Evolutionary conservation across 2,888 invertebrate species (phyloP).

Genomic region (Nemurella pictetii): DNA sequence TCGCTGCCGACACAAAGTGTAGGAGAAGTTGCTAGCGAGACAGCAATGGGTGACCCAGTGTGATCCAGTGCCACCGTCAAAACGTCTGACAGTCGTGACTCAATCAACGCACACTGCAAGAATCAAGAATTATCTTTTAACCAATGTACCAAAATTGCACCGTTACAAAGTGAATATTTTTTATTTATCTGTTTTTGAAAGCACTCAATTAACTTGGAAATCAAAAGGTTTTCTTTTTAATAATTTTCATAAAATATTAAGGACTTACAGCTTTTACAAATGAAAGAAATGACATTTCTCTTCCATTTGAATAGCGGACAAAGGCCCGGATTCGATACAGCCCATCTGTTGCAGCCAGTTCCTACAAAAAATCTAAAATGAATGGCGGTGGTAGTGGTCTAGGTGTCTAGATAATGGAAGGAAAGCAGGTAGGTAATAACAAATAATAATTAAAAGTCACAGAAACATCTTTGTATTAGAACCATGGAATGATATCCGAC

Average conservation of each 20-base stretch:
- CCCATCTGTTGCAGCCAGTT: conserved; percentile 66
- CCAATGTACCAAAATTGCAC: no score
- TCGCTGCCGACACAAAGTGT: conserved; percentile 54
- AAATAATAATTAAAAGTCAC: no score
- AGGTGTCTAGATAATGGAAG: no score
- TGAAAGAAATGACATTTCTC: conserved; percentile 69
- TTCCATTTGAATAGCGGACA: conserved; percentile 68
- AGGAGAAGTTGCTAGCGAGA: conserved; percentile 60
- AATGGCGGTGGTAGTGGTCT: no score
- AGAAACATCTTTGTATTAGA: neutral
- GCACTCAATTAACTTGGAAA: no score
- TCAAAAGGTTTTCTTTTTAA: neutral
- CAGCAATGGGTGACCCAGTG: conserved; percentile 75
- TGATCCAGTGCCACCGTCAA: conserved; percentile 80
- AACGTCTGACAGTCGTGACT: conserved; percentile 75
- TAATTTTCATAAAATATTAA: no score
- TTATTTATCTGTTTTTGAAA: no score
- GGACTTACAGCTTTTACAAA: conserved; percentile 75
- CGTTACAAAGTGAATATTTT: conserved; percentile 2
- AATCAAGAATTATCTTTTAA: no score
- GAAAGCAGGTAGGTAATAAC: no score
- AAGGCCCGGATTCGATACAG: conserved; percentile 75
- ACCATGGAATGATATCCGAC: conserved; percentile 25
- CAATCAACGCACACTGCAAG: conserved; percentile 69
- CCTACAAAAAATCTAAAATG: conserved; percentile 59